Percentiles rank a stretch among this genome's conserved stretches.
These are phyloP conservation scores for Chironomus tentans DNA, from an alignment of 2,888 invertebrate genomes.

Conservation along the genomic window DNA sequence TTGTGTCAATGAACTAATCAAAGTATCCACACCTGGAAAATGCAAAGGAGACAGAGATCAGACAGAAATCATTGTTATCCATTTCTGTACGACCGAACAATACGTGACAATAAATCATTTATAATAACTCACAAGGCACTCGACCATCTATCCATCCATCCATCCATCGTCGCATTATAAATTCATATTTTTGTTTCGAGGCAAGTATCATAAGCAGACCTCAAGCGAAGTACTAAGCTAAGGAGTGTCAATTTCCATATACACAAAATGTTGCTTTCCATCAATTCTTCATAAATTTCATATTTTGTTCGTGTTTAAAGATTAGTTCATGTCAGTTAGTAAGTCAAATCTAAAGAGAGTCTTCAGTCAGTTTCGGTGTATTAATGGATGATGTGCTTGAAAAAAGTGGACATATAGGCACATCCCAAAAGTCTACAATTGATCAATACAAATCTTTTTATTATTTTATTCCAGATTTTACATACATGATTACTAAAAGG, in stretches of 20 bases:
- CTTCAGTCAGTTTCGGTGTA: no score
- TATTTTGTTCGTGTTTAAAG: neutral
- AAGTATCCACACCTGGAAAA: neutral
- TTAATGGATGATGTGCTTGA: neutral
- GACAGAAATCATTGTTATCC: neutral
- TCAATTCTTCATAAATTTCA: neutral
- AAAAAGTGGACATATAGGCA: slow-evolving; percentile 8
- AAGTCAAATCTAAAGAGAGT: no score
- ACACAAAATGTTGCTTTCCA: neutral
- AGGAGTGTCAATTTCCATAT: slow-evolving; percentile 24
- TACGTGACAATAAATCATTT: slow-evolving; percentile 24
- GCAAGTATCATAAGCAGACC: neutral
- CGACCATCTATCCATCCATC: neutral
- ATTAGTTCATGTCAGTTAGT: neutral
- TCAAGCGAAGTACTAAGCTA: neutral
- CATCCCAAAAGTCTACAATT: neutral
- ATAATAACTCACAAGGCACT: slow-evolving; percentile 14
- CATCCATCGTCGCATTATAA: slow-evolving; percentile 16
- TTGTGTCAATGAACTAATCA: no score
- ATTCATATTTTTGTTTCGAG: slow-evolving; percentile 1
- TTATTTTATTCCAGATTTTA: no score
- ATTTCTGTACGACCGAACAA: neutral
- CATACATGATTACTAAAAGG: no score
- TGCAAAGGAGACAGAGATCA: neutral
- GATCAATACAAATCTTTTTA: neutral